Evolutionary conservation across 2,797 vertebrate species (phyloP).

Genomic region (Lophius americanus): DNA sequence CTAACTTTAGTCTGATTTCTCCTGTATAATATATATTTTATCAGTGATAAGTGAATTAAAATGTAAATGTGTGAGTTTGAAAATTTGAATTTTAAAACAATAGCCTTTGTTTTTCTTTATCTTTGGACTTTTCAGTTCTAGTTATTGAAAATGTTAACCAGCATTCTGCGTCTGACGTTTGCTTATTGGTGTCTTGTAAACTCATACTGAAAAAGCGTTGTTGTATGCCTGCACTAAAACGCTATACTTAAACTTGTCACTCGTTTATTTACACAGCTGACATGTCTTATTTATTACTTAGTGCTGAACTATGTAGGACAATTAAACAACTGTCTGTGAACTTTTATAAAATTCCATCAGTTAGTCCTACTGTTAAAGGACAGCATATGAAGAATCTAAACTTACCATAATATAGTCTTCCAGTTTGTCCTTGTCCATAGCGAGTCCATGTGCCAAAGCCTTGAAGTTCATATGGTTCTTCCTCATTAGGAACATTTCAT

Average conservation of each 20-base stretch:
- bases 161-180: not conserved
- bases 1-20: not conserved
- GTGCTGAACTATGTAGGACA: too few relatives aligned
- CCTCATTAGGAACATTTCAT: constrained; percentile 75
- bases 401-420: constrained; percentile 70
- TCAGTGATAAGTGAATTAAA: not conserved
- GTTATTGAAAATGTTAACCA: not conserved
- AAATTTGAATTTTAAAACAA: not conserved
- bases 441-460: constrained; percentile 67
- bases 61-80: not conserved
- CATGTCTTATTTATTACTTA: too few relatives aligned
- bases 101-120: not conserved
- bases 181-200: too few relatives aligned
- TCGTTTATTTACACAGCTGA: not conserved
- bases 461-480: constrained; percentile 77
- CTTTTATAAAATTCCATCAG: not conserved
- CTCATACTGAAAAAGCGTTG: too few relatives aligned
- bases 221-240: not conserved
- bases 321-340: too few relatives aligned
- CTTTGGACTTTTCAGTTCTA: not conserved
- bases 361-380: not conserved
- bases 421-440: constrained; percentile 58
- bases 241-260: not conserved
- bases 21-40: too few relatives aligned
- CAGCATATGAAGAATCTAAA: not conserved